Percentiles rank a stretch among this genome's conserved stretches.
Conservation (phyloP, 2,797 vertebrate species). For the Propithecus deckenii region DNA sequence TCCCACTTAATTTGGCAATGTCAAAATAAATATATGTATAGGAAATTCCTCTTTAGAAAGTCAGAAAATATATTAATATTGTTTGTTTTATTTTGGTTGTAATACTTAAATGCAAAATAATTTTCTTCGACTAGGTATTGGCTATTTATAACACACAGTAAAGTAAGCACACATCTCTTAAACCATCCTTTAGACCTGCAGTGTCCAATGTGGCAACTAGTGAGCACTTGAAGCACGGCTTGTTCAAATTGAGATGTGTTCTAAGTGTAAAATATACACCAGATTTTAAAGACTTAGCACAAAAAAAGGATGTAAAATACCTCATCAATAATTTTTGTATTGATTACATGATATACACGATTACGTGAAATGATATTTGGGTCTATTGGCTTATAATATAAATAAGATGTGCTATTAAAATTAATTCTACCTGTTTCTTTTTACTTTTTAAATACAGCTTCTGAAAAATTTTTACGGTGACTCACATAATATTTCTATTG, state of each 20-base stretch:
- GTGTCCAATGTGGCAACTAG: not conserved
- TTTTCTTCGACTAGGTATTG: not conserved
- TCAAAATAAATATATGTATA: not conserved
- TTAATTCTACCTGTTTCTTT: too few relatives aligned
- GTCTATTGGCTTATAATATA: not conserved
- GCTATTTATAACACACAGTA: not conserved
- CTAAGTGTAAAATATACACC: not conserved
- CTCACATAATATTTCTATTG: not conserved
- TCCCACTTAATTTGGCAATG: not conserved
- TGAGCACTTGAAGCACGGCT: not conserved
- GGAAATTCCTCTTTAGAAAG: not conserved
- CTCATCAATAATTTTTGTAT: not conserved
- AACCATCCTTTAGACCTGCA: not conserved
- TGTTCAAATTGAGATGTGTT: not conserved
- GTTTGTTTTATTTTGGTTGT: not conserved
- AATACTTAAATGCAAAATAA: not conserved
- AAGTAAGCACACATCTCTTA: constrained; percentile 1
- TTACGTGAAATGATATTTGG: not conserved
- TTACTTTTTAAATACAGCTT: not conserved
- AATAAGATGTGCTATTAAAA: not conserved
- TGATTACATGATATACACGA: not conserved
- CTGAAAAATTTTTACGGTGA: not conserved
- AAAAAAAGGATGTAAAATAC: not conserved
- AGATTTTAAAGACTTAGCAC: not conserved
- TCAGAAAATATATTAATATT: constrained; percentile 12